These are phyloP conservation scores for Strigamia transsilvanica DNA, from an alignment of 2,888 invertebrate species.

Conservation along the genomic window DNA sequence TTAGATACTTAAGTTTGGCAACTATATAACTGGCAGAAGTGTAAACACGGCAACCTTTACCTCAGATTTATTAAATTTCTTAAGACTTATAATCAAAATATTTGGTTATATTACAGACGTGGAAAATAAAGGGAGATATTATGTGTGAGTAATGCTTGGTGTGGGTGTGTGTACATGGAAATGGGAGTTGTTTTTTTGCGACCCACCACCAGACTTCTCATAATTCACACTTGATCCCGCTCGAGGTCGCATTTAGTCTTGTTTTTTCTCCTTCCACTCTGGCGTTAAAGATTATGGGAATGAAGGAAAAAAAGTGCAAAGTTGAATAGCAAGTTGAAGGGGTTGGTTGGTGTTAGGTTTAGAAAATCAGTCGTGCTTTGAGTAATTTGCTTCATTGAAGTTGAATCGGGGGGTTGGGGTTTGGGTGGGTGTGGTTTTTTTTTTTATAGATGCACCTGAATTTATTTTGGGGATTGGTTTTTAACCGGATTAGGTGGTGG, in stretches of 20 bases:
- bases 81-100: constrained; percentile 28
- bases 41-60: constrained; percentile 33
- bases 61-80: constrained; percentile 40
- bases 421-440: not conserved
- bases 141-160: constrained; percentile 12
- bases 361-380: constrained; percentile 1
- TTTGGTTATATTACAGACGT: not conserved
- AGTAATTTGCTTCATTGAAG: constrained; percentile 6
- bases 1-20: constrained; percentile 48
- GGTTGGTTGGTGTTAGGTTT: constrained; percentile 15
- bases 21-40: constrained; percentile 31
- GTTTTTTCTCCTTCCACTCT: not conserved
- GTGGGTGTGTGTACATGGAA: constrained; percentile 7
- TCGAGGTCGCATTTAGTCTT: constrained; percentile 25
- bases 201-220: constrained; percentile 40
- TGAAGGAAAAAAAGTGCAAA: constrained; percentile 37
- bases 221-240: constrained; percentile 46
- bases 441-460: constrained; percentile 26
- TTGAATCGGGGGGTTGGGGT: not conserved
- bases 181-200: constrained; percentile 40
- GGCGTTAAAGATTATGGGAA: constrained; percentile 41
- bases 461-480: not conserved
- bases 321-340: constrained; percentile 25
- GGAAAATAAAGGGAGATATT: constrained; percentile 12
- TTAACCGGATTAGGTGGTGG: not conserved